Evolutionary conservation across 2,888 invertebrate species (phyloP), one percentile per base, ranked within the genome.

Genomic region (Ommatoiulus sabulosus): DNA sequence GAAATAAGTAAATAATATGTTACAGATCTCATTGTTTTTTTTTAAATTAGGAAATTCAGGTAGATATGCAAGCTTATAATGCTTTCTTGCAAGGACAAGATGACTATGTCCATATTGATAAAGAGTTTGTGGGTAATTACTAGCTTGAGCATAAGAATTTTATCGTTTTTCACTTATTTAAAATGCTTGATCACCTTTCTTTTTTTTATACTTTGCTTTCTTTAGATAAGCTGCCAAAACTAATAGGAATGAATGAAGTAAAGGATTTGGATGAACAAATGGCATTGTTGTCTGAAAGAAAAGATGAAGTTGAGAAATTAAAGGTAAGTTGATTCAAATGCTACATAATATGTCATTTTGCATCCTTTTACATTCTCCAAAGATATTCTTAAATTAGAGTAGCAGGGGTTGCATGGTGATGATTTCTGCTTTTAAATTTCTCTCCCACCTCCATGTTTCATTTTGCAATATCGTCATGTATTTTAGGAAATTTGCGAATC

Each of bases 51-150:
- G 35, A 17, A 10, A 20, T 87, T 44, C 24, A 87, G 20, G 15
- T 87, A 10, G 35, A 87, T 24, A 4, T 48, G 46, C 48, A 44
- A 44, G 48, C 87, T 46, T 87, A 87, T 46, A 44, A 87, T 17
- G 46, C 24, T 3, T 87, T 17, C 48, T 17, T 87, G 3, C 10
- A 12, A 12, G 48, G 52, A 46, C 52, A 52, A 52, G 87, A 87
- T 48, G 87, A 87, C n/a, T 7, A 85, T 7, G 5, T 20, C 44
- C 72, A 72, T 3, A 20, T 72, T 72, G 72, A 72, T 24, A 24
- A 20, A 10, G 72, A 20, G 8, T 24, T 72, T 24, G 20, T 20
- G 20, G 72, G 72, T 72, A 72, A 24, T 72, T 72, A 7, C 72
- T 24, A 72, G 10, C 8, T 72, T 24, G 24, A 20, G 10, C 72